Evolutionary conservation across 2,888 invertebrate species (phyloP), one percentile per base, ranked within the genome.

Genomic region (Epinotia ramella): DNA sequence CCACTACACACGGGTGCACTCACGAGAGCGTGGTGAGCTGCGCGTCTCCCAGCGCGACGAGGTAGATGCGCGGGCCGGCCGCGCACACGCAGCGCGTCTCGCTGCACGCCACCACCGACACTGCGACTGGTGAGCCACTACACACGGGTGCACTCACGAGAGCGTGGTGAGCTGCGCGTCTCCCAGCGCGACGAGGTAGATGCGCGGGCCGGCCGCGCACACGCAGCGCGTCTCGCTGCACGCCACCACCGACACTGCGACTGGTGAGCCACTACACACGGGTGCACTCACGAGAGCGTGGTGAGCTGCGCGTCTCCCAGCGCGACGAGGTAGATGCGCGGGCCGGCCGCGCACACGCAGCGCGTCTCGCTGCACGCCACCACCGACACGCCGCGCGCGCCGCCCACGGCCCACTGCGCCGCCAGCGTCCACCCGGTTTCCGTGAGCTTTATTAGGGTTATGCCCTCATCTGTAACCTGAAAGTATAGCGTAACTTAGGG

Each of bases 321-420:
- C 40, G 40, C 84, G 33, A 92, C 84, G 28, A 91, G 89, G 83
- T 84, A 87, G 0, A 80, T 98, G 96, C 92, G 96, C 96, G 97
- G 97, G 0, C 99, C 98, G 13, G 97, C 97, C 0, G 99, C 99
- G 82, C 98, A 97, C 18, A 98, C 96, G 64, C 97, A 95, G 89
- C 98, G 98, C 9, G 95, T 92, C 11, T 94, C 94, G 86, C 98
- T 97, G 88, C 98, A 97, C 3, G 98, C 97, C 1, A 98, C 98
- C 16, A 99, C 98, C 81, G 98, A 98, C 83, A 99, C 97, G 75
- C 96, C 97, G 79, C 96, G 81, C 97, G 93, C 98, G 97, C 75
- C 95, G 91, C 33, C 33, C 33, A 33, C 33, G 33, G 33, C 33
- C 33, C 33, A 33, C 6, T 33, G 33, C 33, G 33, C 33, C 6